A percentile compares a stretch with the other conserved stretches of the same genome.
These are phyloP conservation scores for Andrena hattorfiana DNA, from an alignment of 2,888 invertebrate genomes.

Conservation along the genomic window DNA sequence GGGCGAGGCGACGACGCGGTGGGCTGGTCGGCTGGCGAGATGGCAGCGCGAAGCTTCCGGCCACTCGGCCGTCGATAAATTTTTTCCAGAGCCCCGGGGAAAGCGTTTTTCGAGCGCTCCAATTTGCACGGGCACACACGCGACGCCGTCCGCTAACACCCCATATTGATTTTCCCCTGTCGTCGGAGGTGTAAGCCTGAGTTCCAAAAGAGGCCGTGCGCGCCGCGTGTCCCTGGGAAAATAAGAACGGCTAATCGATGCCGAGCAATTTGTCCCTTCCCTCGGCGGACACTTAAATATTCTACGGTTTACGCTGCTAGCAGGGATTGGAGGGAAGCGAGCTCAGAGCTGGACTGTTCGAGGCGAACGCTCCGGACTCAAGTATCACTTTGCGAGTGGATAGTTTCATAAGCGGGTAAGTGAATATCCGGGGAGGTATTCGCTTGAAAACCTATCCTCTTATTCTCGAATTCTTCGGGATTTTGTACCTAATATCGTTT, in stretches of 20 bases:
- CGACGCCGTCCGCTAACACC: conserved; percentile 37
- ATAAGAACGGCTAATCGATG: conserved; percentile 57
- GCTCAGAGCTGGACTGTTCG: background rate
- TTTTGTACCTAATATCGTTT: no score
- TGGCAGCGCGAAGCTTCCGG: conserved; percentile 10
- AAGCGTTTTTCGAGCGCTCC: conserved; percentile 26
- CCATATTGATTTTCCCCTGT: conserved; percentile 60
- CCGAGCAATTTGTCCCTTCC: conserved; percentile 25
- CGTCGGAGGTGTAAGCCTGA: conserved; percentile 54
- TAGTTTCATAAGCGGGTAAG: no score
- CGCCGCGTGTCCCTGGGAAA: conserved; percentile 41
- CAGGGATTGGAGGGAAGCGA: background rate
- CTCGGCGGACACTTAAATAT: background rate
- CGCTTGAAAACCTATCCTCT: no score
- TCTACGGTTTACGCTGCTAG: background rate
- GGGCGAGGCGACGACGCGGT: background rate
- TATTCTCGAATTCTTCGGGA: no score
- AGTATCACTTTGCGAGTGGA: no score
- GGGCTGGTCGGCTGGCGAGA: background rate
- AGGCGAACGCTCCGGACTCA: background rate
- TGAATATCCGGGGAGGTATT: no score
- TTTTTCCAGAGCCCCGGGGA: background rate
- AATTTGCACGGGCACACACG: conserved; percentile 21
- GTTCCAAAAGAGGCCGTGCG: conserved; percentile 58
- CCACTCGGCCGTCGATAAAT: conserved; percentile 22